Conservation (phyloP, 2,888 invertebrate genomes). For the Heliconius aoede region DNA sequence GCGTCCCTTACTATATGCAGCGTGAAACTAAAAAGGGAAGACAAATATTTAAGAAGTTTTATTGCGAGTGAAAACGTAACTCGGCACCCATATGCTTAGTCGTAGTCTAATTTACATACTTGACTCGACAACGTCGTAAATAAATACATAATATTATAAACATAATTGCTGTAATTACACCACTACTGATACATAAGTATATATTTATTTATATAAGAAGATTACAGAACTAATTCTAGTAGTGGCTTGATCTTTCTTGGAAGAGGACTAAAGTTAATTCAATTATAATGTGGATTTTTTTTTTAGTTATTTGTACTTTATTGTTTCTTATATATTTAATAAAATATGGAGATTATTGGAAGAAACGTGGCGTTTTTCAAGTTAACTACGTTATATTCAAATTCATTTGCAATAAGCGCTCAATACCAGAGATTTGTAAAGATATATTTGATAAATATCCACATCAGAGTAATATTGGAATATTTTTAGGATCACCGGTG, state of each 20-base stretch:
- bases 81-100: too few relatives aligned
- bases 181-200: too few relatives aligned
- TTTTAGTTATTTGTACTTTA: conserved; percentile 14
- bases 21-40: too few relatives aligned
- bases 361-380: conserved; percentile 42
- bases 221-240: too few relatives aligned
- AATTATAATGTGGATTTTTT: conserved; percentile 27
- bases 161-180: too few relatives aligned
- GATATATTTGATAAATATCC: conserved; percentile 41
- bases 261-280: background rate
- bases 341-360: conserved; percentile 43
- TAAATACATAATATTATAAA: too few relatives aligned
- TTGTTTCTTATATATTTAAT: conserved; percentile 14
- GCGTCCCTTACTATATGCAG: too few relatives aligned
- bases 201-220: too few relatives aligned
- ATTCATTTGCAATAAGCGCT: conserved; percentile 36
- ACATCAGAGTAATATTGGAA: conserved; percentile 38
- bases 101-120: too few relatives aligned
- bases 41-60: too few relatives aligned
- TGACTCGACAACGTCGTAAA: too few relatives aligned
- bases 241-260: background rate
- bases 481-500: conserved; percentile 46
- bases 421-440: conserved; percentile 43
- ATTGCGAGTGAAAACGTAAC: too few relatives aligned
- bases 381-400: conserved; percentile 39